These are phyloP conservation scores for Galeopterus variegatus DNA, from an alignment of 2,113 vertebrate species.

Conservation along the genomic window DNA sequence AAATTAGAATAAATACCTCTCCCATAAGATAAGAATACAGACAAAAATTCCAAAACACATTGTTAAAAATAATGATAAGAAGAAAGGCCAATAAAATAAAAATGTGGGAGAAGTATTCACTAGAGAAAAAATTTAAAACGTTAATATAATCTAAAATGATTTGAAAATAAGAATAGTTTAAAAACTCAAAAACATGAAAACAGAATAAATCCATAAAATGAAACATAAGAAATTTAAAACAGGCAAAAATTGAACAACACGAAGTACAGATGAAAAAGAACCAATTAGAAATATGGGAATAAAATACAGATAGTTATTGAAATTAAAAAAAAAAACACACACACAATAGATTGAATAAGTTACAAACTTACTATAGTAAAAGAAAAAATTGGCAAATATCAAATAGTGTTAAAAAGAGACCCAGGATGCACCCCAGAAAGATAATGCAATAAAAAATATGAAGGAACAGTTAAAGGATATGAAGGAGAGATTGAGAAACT, in stretches of 20 bases:
- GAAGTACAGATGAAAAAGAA: not conserved
- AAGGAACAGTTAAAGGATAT: not conserved
- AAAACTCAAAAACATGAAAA: not conserved
- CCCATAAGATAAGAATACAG: not conserved
- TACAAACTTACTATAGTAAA: not conserved
- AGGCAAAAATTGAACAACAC: not conserved
- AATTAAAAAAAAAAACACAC: not conserved
- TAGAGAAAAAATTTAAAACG: not conserved
- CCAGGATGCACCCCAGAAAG: not conserved
- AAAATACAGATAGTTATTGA: not conserved
- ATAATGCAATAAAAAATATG: not conserved
- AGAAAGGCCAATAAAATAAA: conserved; percentile 6
- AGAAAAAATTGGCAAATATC: not conserved
- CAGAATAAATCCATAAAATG: not conserved
- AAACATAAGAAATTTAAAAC: not conserved
- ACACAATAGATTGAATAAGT: not conserved
- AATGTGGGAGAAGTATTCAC: not conserved
- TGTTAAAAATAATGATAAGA: not conserved
- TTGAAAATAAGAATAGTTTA: conserved; percentile 16
- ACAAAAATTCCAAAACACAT: not conserved
- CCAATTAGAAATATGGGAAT: not conserved
- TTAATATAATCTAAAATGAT: not conserved
- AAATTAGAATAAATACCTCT: not conserved
- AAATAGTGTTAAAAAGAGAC: not conserved
- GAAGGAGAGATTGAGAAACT: not conserved